phyloP scores from a whole-genome alignment of 1,140 invertebrate species.

The Ceratoteleas bidentatus region DNA sequence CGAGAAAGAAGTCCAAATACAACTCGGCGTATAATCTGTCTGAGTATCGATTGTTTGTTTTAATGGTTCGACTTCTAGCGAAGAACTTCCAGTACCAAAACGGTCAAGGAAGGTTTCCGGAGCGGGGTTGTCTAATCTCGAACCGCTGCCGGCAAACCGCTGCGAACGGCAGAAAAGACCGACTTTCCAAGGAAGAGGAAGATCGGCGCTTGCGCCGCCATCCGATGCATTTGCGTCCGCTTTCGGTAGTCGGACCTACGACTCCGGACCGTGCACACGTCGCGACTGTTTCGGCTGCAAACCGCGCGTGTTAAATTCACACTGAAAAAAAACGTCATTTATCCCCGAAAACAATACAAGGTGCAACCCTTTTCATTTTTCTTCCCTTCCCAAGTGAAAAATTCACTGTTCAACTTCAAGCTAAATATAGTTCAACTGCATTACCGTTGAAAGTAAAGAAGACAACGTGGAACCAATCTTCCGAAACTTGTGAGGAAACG shows the following conservation, averaged over 20 bases:
- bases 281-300: slow-evolving; percentile 19
- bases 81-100: slow-evolving; percentile 56
- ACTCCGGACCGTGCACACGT: slow-evolving; percentile 76
- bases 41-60: slow-evolving; percentile 43
- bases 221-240: slow-evolving; percentile 71
- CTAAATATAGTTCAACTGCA: no score
- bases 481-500: no score
- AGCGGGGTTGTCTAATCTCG: slow-evolving; percentile 43
- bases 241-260: slow-evolving; percentile 78
- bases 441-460: no score
- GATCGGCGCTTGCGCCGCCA: slow-evolving; percentile 75
- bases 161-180: slow-evolving; percentile 33
- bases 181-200: slow-evolving; percentile 43
- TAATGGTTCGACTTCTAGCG: slow-evolving; percentile 43
- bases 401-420: no score
- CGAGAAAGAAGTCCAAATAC: background rate
- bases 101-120: slow-evolving; percentile 41
- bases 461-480: no score
- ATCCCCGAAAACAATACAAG: background rate
- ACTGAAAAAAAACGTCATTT: background rate
- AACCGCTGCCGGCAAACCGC: slow-evolving; percentile 42
- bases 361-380: no score
- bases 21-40: slow-evolving; percentile 21
- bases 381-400: no score
- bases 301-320: slow-evolving; percentile 33